Evolutionary conservation across 2,797 vertebrate genomes (phyloP).

Genomic region (Scleropages formosus): DNA sequence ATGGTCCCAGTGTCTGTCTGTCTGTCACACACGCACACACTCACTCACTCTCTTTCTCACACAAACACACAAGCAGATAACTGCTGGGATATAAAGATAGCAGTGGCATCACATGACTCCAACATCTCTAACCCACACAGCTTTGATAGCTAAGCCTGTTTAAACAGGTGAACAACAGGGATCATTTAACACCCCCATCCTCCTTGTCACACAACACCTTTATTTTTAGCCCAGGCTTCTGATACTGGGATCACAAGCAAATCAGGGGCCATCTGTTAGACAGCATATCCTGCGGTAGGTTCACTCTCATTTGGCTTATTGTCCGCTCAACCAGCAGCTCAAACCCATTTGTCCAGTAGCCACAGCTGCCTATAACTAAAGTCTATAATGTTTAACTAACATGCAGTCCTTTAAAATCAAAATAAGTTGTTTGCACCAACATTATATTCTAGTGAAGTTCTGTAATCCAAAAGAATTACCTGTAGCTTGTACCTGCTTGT

Average conservation of each 20-base stretch:
- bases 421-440: no score
- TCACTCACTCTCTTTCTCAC: background rate
- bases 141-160: conserved; percentile 24
- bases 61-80: background rate
- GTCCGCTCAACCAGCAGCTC: no score
- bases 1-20: no score
- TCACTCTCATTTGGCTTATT: no score
- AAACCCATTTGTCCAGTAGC: background rate
- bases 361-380: background rate
- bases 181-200: background rate
- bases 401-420: no score
- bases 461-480: no score
- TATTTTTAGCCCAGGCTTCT: conserved; percentile 29
- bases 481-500: no score
- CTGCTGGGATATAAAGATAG: conserved; percentile 20
- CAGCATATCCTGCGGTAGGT: background rate
- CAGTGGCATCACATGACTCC: background rate
- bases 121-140: conserved; percentile 12
- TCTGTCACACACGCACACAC: no score
- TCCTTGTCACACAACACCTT: background rate
- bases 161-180: conserved; percentile 22
- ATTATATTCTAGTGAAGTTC: no score
- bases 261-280: conserved; percentile 7
- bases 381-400: no score
- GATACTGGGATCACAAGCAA: conserved; percentile 16